phyloP scores from a whole-genome alignment of 2,888 invertebrate genomes.

The Germaria angustata region DNA sequence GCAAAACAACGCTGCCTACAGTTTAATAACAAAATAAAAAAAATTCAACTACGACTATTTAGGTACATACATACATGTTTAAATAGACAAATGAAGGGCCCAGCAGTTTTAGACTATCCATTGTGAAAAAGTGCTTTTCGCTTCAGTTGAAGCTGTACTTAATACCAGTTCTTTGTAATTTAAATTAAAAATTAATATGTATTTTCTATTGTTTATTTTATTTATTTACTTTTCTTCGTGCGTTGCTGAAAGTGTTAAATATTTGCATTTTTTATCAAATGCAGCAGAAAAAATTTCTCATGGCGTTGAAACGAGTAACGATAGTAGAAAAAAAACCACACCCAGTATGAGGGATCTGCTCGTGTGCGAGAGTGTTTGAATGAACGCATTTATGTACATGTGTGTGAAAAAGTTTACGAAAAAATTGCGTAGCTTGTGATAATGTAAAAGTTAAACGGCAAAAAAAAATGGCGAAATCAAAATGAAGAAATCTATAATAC shows the following conservation, averaged over 20 bases:
- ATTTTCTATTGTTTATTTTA: not conserved
- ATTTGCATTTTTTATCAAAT: constrained; percentile 42
- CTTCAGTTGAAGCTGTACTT: not conserved
- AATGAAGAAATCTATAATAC: constrained; percentile 6
- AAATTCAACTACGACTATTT: not conserved
- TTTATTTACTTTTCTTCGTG: not conserved
- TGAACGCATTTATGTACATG: constrained; percentile 27
- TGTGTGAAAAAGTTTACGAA: constrained; percentile 25
- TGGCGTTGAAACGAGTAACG: not conserved
- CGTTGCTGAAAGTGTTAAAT: constrained; percentile 27
- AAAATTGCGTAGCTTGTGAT: constrained; percentile 37
- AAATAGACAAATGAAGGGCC: not conserved
- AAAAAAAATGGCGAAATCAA: constrained; percentile 41
- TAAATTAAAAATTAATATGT: not conserved
- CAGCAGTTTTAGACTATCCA: no score
- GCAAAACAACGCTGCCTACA: not conserved
- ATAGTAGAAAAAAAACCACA: constrained; percentile 47
- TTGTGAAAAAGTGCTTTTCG: not conserved
- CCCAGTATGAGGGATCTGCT: constrained; percentile 35
- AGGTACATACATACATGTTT: not conserved
- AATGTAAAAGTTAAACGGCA: constrained; percentile 14
- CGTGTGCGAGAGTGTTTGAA: not conserved
- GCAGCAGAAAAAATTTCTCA: constrained; percentile 29
- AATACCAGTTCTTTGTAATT: not conserved
- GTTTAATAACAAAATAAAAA: not conserved